A percentile compares a stretch with the other conserved stretches of the same genome.
Evolutionary conservation across 2,113 vertebrate species (phyloP).

Genomic region (Ciconia stormi): DNA sequence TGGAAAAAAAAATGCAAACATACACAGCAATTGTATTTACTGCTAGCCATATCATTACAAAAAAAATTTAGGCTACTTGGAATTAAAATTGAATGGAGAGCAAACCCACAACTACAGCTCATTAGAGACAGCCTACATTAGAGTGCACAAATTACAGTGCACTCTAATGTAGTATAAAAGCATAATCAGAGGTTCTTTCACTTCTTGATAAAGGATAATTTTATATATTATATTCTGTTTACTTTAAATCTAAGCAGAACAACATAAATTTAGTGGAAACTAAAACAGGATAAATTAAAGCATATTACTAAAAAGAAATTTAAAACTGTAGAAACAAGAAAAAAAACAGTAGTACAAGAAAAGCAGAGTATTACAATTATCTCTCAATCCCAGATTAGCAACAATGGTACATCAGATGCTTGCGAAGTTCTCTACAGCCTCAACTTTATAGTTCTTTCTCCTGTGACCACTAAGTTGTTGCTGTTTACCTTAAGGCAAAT

Average conservation of each 20-base stretch:
- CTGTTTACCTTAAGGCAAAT: neutral
- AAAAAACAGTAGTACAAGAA: neutral
- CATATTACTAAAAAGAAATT: neutral
- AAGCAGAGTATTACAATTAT: neutral
- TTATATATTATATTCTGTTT: neutral
- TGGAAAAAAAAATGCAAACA: neutral
- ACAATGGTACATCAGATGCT: neutral
- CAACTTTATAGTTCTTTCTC: neutral
- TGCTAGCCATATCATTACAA: neutral
- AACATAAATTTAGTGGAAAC: neutral
- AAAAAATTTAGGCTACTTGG: neutral
- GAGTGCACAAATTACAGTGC: neutral
- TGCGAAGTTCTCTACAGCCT: neutral
- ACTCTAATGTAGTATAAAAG: neutral
- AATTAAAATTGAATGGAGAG: neutral
- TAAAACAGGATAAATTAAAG: neutral
- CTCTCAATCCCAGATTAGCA: neutral
- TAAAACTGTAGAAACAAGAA: neutral
- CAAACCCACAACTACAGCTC: constrained; percentile 5
- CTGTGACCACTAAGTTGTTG: neutral
- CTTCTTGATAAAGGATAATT: neutral
- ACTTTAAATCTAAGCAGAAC: neutral
- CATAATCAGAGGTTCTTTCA: constrained; percentile 11
- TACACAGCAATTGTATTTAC: neutral
- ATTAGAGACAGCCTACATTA: neutral